Conservation (phyloP, 2,113 vertebrate species). For the Erpornis zantholeuca region DNA sequence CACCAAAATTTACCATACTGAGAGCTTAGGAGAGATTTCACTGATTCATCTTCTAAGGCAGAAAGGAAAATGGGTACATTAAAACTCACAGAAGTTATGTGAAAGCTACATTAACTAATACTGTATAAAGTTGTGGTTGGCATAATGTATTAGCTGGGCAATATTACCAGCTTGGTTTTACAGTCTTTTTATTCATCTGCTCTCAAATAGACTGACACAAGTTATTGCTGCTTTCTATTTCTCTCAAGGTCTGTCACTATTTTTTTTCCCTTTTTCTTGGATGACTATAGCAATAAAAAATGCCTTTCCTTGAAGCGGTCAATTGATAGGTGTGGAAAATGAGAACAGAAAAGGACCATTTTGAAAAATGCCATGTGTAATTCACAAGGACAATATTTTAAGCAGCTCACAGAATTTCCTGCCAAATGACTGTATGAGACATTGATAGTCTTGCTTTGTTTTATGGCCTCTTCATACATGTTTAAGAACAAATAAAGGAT, state of each 20-base stretch:
- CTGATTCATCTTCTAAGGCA: background rate
- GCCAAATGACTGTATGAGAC: background rate
- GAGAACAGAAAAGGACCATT: conserved; percentile 13
- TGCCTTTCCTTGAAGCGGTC: background rate
- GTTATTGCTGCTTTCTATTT: conserved; percentile 4
- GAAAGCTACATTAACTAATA: conserved; percentile 2
- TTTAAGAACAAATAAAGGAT: conserved; percentile 2
- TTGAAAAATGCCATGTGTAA: conserved; percentile 39
- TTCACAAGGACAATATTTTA: conserved; percentile 7
- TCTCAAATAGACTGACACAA: conserved; percentile 3
- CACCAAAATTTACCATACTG: background rate
- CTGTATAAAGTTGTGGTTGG: background rate
- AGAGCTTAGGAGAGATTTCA: background rate
- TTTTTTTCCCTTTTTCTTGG: background rate
- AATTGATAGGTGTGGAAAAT: conserved; percentile 39
- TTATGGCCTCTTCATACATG: background rate
- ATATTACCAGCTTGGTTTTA: background rate
- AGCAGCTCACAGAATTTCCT: background rate
- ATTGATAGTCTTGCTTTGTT: background rate
- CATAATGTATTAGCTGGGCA: background rate
- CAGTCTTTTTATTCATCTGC: conserved; percentile 15
- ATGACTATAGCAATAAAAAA: conserved; percentile 7
- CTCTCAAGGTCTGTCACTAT: background rate
- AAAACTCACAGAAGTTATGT: background rate
- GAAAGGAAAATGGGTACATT: background rate